phyloP scores from a whole-genome alignment of 2,888 invertebrate genomes.

The Eilema depressum region DNA sequence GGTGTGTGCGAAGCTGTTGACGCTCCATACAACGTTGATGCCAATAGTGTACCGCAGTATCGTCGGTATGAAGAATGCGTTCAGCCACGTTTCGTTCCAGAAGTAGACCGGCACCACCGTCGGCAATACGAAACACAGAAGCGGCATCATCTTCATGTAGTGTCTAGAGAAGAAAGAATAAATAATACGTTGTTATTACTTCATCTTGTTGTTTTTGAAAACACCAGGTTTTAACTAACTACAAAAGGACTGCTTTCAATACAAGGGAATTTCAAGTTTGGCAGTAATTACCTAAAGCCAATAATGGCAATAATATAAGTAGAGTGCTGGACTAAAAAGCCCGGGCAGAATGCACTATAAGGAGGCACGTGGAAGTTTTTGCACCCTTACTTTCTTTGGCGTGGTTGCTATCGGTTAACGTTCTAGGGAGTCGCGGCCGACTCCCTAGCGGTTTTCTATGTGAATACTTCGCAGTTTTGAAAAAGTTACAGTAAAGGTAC shows the following conservation, averaged over 20 bases:
- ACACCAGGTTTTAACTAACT: neutral
- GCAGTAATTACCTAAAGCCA: too few species aligned
- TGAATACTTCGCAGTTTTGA: neutral
- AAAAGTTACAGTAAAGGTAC: conserved; percentile 38
- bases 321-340: neutral
- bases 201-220: neutral
- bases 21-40: conserved; percentile 96
- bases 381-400: neutral
- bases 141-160: conserved; percentile 92
- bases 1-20: conserved; percentile 96
- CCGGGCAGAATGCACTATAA: neutral
- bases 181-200: neutral
- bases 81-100: conserved; percentile 91
- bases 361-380: neutral
- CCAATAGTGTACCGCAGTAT: conserved; percentile 92
- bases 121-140: conserved; percentile 94
- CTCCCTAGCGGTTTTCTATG: too few species aligned
- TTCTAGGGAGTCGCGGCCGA: too few species aligned
- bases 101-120: conserved; percentile 92
- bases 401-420: neutral
- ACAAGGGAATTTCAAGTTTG: too few species aligned
- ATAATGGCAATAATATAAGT: too few species aligned
- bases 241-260: too few species aligned
- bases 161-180: conserved; percentile 74
- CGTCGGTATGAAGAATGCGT: conserved; percentile 92